These are phyloP conservation scores for Achatina immaculata DNA, from an alignment of 1,140 invertebrate genomes.

Conservation along the genomic window DNA sequence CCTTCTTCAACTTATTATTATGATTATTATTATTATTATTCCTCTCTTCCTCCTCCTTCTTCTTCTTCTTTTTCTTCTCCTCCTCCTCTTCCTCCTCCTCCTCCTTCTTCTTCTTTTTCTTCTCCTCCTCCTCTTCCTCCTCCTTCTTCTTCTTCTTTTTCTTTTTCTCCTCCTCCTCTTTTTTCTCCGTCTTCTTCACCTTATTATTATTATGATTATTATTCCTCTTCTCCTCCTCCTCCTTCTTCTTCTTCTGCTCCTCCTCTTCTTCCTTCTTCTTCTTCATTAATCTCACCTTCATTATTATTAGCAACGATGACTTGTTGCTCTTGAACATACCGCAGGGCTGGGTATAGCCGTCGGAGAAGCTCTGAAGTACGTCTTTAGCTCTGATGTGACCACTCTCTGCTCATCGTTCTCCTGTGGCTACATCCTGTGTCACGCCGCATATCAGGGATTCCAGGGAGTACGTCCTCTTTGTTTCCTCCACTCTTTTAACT, in stretches of 20 bases:
- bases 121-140: too few relatives aligned
- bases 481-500: too few relatives aligned
- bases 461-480: neutral
- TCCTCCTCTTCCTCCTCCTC: neutral
- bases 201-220: too few relatives aligned
- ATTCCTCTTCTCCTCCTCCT: too few relatives aligned
- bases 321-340: too few relatives aligned
- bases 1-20: neutral
- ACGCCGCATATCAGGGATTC: neutral
- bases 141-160: too few relatives aligned
- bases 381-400: neutral
- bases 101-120: neutral
- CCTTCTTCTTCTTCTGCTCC: too few relatives aligned
- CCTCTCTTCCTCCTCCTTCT: neutral
- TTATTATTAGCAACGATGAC: too few relatives aligned
- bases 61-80: neutral
- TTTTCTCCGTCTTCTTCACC: too few relatives aligned
- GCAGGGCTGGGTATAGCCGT: neutral
- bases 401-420: neutral
- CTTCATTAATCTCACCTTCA: too few relatives aligned
- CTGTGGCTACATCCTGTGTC: neutral
- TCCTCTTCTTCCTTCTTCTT: too few relatives aligned
- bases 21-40: neutral
- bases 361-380: neutral
- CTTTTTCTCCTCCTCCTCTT: too few relatives aligned